Base-by-base conservation (phyloP, 2,888 invertebrate species). In the Drosophila longiperda region DNA sequence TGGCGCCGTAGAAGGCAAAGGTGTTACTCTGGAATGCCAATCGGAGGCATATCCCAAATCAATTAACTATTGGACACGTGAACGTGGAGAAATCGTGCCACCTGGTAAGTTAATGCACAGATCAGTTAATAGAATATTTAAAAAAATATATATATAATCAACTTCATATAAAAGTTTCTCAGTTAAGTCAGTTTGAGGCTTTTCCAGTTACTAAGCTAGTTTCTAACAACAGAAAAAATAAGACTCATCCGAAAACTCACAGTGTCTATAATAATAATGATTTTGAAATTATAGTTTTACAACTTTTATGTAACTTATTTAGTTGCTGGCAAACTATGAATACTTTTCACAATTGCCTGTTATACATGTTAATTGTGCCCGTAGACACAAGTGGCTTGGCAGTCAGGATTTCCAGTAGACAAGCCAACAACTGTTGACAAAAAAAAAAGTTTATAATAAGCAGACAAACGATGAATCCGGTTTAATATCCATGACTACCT, bases 1-100 rank as follows among this genome's bases (percentile, higher is more conserved):
- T 17, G 97, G 97, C 0, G 97, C 96, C 0, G 95, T 95, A 26
- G 94, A 96, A 66, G 96, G 96, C 20, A 95, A 96, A 66, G 95
- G 96, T 80, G 94, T 97, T 70, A 95, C 96, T 4, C 93, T 97
- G 75, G 97, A 97, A 91, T 97, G 97, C 87, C 95, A 96, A 90
- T 97, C 97, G 1, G 97, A 97, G 88, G 97, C 97, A 1, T 97
- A 95, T 92, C 97, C 97, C 3, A 96, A 96, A 91, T 96, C 97
- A 36, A 97, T 97, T 83, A 97, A 97, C 93, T 97, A 97, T 92
- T 97, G 97, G 97, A 93, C 93, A 23, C 94, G 96, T 83, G 96
- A 96, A 85, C 94, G 94, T 42, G 96, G 96, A 38, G 96, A 96
- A 90, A 96, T 96, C 70, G 95, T 96, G 80, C 95, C 96, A 66